Conservation (phyloP, 2,888 invertebrate species). For the Cryptus armator region DNA sequence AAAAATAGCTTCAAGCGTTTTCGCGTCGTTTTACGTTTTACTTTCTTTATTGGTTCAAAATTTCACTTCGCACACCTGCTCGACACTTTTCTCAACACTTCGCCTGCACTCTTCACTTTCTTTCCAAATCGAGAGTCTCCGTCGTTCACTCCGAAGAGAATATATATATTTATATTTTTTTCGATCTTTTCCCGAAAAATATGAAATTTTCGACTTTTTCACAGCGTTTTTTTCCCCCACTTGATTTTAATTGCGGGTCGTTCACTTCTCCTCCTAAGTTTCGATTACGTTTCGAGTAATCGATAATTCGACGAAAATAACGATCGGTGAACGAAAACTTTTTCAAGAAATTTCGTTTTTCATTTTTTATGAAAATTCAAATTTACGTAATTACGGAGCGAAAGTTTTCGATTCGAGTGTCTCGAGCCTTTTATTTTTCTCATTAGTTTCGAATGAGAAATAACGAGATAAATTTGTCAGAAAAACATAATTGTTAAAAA, state of each 20-base stretch:
- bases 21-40: neutral
- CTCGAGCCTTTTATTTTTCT: too few species aligned
- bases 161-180: neutral
- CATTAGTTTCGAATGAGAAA: neutral
- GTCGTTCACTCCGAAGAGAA: neutral
- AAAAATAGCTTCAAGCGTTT: neutral
- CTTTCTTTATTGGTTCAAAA: neutral
- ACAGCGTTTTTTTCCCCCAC: neutral
- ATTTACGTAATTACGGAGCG: neutral
- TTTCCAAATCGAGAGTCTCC: neutral
- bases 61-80: slow-evolving; percentile 23
- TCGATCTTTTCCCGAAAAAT: neutral
- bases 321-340: too few species aligned
- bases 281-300: neutral
- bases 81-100: slow-evolving; percentile 32
- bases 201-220: neutral
- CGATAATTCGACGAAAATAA: neutral
- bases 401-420: too few species aligned
- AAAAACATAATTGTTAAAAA: neutral
- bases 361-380: neutral
- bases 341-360: too few species aligned
- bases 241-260: neutral
- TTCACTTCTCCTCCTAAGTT: neutral
- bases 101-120: slow-evolving; percentile 11
- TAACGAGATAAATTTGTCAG: neutral